phyloP scores from a whole-genome alignment of 2,113 vertebrate genomes.

The Oncorhynchus gorbuscha region DNA sequence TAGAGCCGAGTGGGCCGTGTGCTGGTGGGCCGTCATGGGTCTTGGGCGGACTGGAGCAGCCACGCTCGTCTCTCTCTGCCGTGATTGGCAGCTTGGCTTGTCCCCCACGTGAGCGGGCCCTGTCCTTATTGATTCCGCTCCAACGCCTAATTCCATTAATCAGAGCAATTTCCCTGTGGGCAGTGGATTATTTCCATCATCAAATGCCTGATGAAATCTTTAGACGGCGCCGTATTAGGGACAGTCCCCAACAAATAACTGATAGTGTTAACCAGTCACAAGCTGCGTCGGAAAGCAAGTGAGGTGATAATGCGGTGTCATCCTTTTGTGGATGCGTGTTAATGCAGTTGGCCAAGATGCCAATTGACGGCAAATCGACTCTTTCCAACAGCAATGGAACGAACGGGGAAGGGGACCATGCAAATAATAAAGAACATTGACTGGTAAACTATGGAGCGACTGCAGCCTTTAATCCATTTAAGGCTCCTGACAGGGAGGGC shows the following conservation, averaged over 20 bases:
- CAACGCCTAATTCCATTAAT: slow-evolving; percentile 82
- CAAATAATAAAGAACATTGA: slow-evolving; percentile 88
- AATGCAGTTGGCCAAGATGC: slow-evolving; percentile 81
- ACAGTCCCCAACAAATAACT: slow-evolving; percentile 78
- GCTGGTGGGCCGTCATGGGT: slow-evolving; percentile 17
- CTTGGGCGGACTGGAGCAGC: neutral
- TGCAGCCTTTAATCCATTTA: slow-evolving; percentile 90
- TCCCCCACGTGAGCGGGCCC: slow-evolving; percentile 63
- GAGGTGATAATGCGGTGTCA: slow-evolving; percentile 83
- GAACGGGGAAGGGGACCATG: slow-evolving; percentile 54
- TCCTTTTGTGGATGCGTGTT: slow-evolving; percentile 92
- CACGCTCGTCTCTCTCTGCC: slow-evolving; percentile 29
- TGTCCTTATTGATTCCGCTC: slow-evolving; percentile 69
- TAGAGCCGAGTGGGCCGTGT: slow-evolving; percentile 44
- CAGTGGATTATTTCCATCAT: slow-evolving; percentile 86
- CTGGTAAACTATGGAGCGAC: slow-evolving; percentile 79
- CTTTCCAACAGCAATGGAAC: slow-evolving; percentile 75
- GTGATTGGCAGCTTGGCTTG: slow-evolving; percentile 62
- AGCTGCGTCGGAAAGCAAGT: slow-evolving; percentile 85
- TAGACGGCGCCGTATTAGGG: slow-evolving; percentile 79
- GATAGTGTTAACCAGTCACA: slow-evolving; percentile 85
- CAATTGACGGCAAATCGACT: slow-evolving; percentile 88
- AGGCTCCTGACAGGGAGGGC: slow-evolving; percentile 80
- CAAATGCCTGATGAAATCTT: slow-evolving; percentile 89
- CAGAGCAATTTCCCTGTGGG: slow-evolving; percentile 85